phyloP scores from a whole-genome alignment of 2,888 invertebrate genomes.

The Gymnosoma rotundatum region DNA sequence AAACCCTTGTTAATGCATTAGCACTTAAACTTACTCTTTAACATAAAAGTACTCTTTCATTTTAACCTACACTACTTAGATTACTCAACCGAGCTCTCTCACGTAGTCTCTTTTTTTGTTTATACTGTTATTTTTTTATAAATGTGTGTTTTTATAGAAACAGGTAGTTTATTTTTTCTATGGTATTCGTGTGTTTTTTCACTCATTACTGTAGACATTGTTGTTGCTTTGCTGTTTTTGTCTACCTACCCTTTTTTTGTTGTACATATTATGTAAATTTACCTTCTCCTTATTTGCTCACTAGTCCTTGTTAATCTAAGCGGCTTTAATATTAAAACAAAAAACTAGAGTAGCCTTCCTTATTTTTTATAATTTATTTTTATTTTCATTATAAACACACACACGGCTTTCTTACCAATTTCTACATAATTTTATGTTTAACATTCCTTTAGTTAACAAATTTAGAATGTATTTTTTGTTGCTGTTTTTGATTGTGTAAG shows the following conservation, averaged over 20 bases:
- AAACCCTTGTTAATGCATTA: slow-evolving; percentile 61
- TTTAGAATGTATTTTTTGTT: background rate
- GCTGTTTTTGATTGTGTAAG: background rate
- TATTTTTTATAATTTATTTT: slow-evolving; percentile 46
- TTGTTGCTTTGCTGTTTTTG: slow-evolving; percentile 11
- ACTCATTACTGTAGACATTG: slow-evolving; percentile 28
- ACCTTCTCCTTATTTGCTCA: slow-evolving; percentile 25
- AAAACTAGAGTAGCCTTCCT: slow-evolving; percentile 59
- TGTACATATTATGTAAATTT: slow-evolving; percentile 57
- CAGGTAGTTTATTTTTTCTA: slow-evolving; percentile 58
- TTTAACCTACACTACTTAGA: background rate
- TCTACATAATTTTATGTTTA: background rate
- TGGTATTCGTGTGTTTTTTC: slow-evolving; percentile 31
- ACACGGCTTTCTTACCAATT: background rate
- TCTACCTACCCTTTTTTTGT: slow-evolving; percentile 34
- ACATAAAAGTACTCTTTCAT: slow-evolving; percentile 59
- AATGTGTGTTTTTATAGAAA: slow-evolving; percentile 31
- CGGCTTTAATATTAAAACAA: slow-evolving; percentile 47
- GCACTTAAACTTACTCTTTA: slow-evolving; percentile 53
- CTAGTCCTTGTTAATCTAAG: slow-evolving; percentile 38
- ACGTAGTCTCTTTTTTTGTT: background rate
- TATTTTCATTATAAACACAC: too few relatives aligned
- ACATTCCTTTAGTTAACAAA: slow-evolving; percentile 31
- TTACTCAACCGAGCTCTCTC: slow-evolving; percentile 30
- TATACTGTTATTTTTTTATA: slow-evolving; percentile 19